Conservation (phyloP, 2,888 invertebrate species). For the Abrostola tripartita region DNA sequence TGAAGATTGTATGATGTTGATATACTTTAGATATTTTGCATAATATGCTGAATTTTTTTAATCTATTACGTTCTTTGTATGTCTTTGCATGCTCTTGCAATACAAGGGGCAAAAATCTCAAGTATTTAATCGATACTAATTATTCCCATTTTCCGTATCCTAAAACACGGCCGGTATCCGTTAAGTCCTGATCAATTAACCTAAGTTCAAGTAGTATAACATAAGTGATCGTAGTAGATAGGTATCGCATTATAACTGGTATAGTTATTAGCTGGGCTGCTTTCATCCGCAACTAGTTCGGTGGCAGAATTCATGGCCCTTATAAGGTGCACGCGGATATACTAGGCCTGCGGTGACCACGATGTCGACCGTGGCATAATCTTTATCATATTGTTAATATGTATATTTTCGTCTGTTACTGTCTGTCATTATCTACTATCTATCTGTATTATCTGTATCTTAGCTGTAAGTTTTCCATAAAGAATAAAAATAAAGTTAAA, state of each 20-base stretch:
- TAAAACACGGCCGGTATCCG: not conserved
- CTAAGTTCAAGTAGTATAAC: slow-evolving; percentile 14
- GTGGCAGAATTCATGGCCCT: slow-evolving; percentile 76
- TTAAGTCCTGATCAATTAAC: slow-evolving; percentile 26
- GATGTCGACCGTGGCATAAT: not conserved
- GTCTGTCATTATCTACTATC: too few species aligned
- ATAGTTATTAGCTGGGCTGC: slow-evolving; percentile 76
- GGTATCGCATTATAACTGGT: slow-evolving; percentile 55
- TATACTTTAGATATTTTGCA: too few species aligned
- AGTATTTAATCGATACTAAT: not conserved
- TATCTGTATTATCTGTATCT: too few species aligned
- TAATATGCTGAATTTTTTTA: too few species aligned
- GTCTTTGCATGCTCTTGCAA: too few species aligned
- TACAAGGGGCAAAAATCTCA: too few species aligned
- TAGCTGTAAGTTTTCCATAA: too few species aligned
- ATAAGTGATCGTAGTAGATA: slow-evolving; percentile 43
- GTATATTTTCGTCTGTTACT: slow-evolving; percentile 15
- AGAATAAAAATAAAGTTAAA: too few species aligned
- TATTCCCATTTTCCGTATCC: not conserved
- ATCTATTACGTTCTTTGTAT: too few species aligned
- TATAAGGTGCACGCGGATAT: slow-evolving; percentile 77
- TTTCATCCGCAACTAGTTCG: slow-evolving; percentile 79
- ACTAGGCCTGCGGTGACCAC: slow-evolving; percentile 63
- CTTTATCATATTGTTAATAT: slow-evolving; percentile 2
- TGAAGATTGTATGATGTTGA: too few species aligned